phyloP scores from a whole-genome alignment of 1,140 invertebrate genomes.

The Drosophila nebulosa region DNA sequence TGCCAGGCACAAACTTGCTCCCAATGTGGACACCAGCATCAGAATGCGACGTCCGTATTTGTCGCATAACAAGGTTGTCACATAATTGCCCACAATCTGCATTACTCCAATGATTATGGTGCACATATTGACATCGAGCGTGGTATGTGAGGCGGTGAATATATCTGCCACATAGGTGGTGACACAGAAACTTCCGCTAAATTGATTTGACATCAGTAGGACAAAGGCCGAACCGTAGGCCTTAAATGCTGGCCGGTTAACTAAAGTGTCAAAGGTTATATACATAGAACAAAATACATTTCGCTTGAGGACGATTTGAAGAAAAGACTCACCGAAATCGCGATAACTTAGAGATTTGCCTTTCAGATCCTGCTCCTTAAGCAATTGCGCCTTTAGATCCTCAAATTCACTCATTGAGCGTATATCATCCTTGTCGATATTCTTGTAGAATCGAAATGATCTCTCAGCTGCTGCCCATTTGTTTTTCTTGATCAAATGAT shows the following conservation, averaged over 20 bases:
- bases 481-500: constrained; percentile 84
- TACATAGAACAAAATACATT: background rate
- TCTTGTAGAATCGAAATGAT: constrained; percentile 82
- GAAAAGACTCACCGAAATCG: constrained; percentile 61
- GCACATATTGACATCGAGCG: constrained; percentile 82
- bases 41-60: constrained; percentile 51
- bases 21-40: constrained; percentile 43
- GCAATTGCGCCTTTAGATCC: constrained; percentile 35
- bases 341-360: constrained; percentile 28
- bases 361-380: constrained; percentile 32
- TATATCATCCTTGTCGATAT: constrained; percentile 32
- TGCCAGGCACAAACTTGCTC: constrained; percentile 29
- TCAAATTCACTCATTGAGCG: constrained; percentile 42
- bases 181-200: constrained; percentile 54
- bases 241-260: constrained; percentile 29
- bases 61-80: constrained; percentile 57
- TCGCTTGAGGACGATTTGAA: no score
- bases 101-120: constrained; percentile 82
- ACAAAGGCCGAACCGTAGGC: constrained; percentile 36
- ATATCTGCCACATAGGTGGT: constrained; percentile 81
- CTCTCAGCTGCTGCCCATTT: constrained; percentile 85
- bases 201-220: constrained; percentile 41
- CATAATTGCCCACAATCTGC: constrained; percentile 79
- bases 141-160: constrained; percentile 84
- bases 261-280: constrained; percentile 2